A percentile compares a stretch with the other conserved stretches of the same genome.
Conservation (phyloP, 2,888 invertebrate species). For the Spisula subtruncata region DNA sequence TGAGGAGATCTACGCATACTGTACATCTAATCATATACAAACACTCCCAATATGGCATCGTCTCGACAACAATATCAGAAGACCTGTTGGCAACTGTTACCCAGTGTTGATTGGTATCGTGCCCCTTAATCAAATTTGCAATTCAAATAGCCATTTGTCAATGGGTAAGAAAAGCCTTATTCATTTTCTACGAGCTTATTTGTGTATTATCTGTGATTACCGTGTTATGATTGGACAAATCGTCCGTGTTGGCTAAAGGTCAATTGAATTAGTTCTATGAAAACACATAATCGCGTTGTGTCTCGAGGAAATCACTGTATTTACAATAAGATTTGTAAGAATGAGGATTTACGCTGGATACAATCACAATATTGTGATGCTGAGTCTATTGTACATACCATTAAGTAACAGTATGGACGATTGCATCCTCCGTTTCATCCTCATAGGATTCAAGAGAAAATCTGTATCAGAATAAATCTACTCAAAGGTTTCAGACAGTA, state of each 20-base stretch:
- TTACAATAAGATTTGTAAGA: background rate
- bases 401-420: background rate
- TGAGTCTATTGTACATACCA: background rate
- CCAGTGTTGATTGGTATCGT: background rate
- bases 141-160: constrained; percentile 33
- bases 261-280: constrained; percentile 42
- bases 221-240: constrained; percentile 42
- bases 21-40: background rate
- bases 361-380: background rate
- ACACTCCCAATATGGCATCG: background rate
- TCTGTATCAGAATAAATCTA: too few relatives aligned
- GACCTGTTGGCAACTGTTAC: constrained; percentile 22
- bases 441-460: background rate
- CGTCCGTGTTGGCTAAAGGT: constrained; percentile 46
- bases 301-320: background rate
- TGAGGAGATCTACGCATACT: background rate
- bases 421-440: background rate
- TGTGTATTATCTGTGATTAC: constrained; percentile 42
- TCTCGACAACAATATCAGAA: background rate
- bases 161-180: constrained; percentile 22
- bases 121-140: constrained; percentile 43
- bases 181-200: constrained; percentile 40
- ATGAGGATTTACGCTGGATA: background rate
- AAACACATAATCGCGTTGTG: constrained; percentile 26
- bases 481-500: too few relatives aligned